These are phyloP conservation scores for Hyposoter dolosus DNA, from an alignment of 2,888 invertebrate species.

Conservation along the genomic window DNA sequence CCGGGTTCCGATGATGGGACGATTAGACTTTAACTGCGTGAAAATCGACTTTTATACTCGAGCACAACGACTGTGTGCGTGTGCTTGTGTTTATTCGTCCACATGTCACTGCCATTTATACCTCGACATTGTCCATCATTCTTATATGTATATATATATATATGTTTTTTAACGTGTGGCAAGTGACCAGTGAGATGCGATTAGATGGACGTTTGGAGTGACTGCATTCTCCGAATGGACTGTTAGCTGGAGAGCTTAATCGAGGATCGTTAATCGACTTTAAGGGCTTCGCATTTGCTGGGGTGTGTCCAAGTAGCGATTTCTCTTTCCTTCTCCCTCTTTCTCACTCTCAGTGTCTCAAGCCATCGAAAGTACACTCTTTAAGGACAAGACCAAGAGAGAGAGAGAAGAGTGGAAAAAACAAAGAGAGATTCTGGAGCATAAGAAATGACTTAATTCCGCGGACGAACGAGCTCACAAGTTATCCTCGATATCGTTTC, in stretches of 20 bases:
- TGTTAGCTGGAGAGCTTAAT: constrained; percentile 63
- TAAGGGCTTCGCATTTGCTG: constrained; percentile 62
- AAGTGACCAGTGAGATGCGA: constrained; percentile 30
- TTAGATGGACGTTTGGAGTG: constrained; percentile 42
- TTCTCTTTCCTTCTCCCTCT: constrained; percentile 15
- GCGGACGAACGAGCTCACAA: constrained; percentile 48
- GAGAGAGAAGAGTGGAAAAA: constrained; percentile 48
- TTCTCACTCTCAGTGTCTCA: constrained; percentile 8
- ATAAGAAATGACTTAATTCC: constrained; percentile 67
- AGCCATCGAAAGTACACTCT: constrained; percentile 36
- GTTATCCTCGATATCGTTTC: constrained; percentile 54
- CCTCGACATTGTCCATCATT: background rate
- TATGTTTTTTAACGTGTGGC: constrained; percentile 4
- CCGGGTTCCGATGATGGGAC: constrained; percentile 58
- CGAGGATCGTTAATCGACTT: constrained; percentile 67
- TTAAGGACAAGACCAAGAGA: constrained; percentile 18
- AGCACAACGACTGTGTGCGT: background rate
- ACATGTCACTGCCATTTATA: background rate
- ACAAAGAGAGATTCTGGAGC: constrained; percentile 27
- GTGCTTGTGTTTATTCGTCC: background rate
- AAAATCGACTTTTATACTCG: constrained; percentile 53
- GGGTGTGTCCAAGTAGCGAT: constrained; percentile 45
- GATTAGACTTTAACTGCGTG: constrained; percentile 63
- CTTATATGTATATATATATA: constrained; percentile 2
- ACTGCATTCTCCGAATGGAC: constrained; percentile 41